These are phyloP conservation scores for Mythimna pallens DNA, from an alignment of 2,888 invertebrate genomes.

Conservation along the genomic window DNA sequence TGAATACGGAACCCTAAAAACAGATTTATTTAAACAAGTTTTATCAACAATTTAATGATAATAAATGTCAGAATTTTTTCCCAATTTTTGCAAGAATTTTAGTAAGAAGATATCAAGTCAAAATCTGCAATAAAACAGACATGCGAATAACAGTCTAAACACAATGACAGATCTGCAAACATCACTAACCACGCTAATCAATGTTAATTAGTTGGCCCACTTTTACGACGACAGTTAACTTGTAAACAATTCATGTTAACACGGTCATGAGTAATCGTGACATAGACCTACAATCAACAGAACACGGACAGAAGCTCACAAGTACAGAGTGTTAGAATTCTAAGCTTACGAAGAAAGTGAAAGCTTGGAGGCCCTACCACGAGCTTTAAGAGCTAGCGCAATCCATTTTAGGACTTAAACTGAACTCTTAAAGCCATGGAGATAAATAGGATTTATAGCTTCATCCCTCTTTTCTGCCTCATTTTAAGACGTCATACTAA, in stretches of 20 bases:
- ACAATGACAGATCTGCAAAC: constrained; percentile 14
- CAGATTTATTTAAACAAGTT: too few relatives aligned
- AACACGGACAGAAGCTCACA: neutral
- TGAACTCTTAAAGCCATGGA: too few relatives aligned
- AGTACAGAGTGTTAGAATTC: neutral
- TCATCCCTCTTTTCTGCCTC: too few relatives aligned
- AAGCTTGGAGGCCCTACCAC: neutral
- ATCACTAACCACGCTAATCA: constrained; percentile 23
- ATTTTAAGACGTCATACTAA: too few relatives aligned
- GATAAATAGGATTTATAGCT: too few relatives aligned
- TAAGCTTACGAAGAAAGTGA: neutral
- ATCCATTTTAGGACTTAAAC: too few relatives aligned
- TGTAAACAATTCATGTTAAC: constrained; percentile 42
- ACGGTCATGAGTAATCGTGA: constrained; percentile 7
- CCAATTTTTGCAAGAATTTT: neutral
- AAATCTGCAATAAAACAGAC: neutral
- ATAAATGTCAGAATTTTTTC: neutral
- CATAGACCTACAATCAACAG: constrained; percentile 12
- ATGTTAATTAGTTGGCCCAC: constrained; percentile 41
- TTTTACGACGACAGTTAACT: constrained; percentile 40
- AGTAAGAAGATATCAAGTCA: neutral
- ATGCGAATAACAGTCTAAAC: constrained; percentile 21
- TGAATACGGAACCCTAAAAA: too few relatives aligned
- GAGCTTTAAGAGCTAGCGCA: too few relatives aligned
- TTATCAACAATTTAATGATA: neutral